phyloP scores from a whole-genome alignment of 92 coral and sea anemone species.

The Bergia puertoricense region DNA sequence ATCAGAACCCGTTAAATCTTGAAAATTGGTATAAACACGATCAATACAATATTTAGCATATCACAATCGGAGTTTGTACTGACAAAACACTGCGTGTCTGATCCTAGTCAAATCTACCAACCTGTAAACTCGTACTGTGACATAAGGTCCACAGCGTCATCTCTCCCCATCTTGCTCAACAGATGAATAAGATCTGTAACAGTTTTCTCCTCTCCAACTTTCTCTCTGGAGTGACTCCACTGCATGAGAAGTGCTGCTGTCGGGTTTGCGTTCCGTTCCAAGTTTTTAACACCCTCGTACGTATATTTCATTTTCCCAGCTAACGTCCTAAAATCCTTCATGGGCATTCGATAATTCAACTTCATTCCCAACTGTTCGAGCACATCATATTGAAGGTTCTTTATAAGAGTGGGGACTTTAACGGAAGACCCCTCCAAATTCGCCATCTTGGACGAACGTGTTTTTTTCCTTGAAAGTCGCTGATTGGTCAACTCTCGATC shows the following conservation, averaged over 20 bases:
- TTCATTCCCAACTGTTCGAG: conserved; percentile 81
- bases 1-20: neutral
- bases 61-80: neutral
- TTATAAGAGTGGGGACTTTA: conserved; percentile 58
- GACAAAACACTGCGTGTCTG: no score
- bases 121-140: conserved; percentile 81
- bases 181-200: conserved; percentile 69
- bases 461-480: neutral
- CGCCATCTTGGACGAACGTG: conserved; percentile 42
- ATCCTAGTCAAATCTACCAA: conserved; percentile 20
- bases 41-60: neutral
- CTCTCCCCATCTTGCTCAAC: conserved; percentile 80
- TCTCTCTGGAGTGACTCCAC: conserved; percentile 56
- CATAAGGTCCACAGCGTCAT: conserved; percentile 88
- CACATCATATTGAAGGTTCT: conserved; percentile 62
- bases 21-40: neutral
- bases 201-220: conserved; percentile 72
- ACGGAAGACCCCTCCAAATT: conserved; percentile 1
- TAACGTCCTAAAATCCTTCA: conserved; percentile 79
- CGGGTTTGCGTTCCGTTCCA: conserved; percentile 78
- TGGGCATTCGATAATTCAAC: conserved; percentile 80
- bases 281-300: conserved; percentile 66
- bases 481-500: conserved; percentile 9
- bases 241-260: conserved; percentile 70
- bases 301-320: conserved; percentile 86